Conservation (phyloP, 2,113 vertebrate species). For the Lagopus muta region DNA sequence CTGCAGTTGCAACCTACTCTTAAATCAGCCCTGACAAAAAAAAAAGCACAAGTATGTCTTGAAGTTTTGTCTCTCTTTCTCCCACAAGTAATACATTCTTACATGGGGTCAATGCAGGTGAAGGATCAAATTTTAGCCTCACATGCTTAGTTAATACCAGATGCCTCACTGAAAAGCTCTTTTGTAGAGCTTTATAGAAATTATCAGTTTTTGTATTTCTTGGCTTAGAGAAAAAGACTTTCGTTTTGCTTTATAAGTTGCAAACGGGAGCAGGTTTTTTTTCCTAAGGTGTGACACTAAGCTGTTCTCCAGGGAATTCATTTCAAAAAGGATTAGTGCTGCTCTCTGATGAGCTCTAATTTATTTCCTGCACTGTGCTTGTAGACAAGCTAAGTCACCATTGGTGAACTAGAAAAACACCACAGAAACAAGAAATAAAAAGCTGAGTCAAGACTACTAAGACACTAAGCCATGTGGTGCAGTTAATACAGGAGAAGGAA, state of each 20-base stretch:
- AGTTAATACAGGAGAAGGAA: too few species aligned
- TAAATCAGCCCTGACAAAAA: background rate
- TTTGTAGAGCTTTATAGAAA: conserved; percentile 47
- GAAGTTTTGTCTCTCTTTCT: conserved; percentile 29
- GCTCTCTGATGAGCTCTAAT: conserved; percentile 26
- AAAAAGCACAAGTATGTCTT: background rate
- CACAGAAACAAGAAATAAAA: background rate
- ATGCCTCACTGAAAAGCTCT: conserved; percentile 52
- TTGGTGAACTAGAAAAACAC: background rate
- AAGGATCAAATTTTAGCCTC: conserved; percentile 29
- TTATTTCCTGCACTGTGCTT: conserved; percentile 3
- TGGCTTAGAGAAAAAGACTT: conserved; percentile 15
- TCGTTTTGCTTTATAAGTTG: conserved; percentile 22
- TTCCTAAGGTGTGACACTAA: conserved; percentile 13
- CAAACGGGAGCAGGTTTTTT: background rate
- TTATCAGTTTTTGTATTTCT: conserved; percentile 21
- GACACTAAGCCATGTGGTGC: too few species aligned
- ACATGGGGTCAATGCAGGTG: conserved; percentile 33
- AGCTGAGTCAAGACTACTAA: background rate
- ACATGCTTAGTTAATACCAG: conserved; percentile 56
- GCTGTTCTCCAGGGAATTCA: background rate
- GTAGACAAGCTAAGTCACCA: conserved; percentile 6
- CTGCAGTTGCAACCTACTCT: background rate
- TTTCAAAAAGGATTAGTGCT: conserved; percentile 18
- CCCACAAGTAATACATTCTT: conserved; percentile 2